phyloP scores from a whole-genome alignment of 2,888 invertebrate species.

The Dicyrtoma fusca region DNA sequence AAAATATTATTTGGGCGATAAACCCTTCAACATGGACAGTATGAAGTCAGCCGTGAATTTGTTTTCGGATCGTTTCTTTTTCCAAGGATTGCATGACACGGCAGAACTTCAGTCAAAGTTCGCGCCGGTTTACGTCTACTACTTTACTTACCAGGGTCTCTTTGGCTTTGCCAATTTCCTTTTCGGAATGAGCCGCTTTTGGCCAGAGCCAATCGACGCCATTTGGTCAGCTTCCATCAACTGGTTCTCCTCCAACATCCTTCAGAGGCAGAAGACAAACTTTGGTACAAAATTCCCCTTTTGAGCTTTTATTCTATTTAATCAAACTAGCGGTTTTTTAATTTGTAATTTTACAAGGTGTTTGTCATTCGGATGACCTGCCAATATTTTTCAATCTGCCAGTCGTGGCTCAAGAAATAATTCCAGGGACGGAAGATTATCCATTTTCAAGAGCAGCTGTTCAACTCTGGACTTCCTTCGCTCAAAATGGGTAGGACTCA shows the following conservation, averaged over 20 bases:
- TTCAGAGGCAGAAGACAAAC: background rate
- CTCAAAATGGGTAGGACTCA: conserved; percentile 26
- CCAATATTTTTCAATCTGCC: conserved; percentile 32
- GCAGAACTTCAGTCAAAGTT: conserved; percentile 40
- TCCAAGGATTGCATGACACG: conserved; percentile 47
- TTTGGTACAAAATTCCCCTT: conserved; percentile 12
- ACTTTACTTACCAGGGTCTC: conserved; percentile 44
- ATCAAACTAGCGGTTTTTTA: too few species aligned
- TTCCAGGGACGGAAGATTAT: conserved; percentile 42
- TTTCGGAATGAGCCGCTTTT: conserved; percentile 41
- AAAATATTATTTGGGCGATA: conserved; percentile 44
- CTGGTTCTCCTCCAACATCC: conserved; percentile 27
- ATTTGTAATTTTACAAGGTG: background rate
- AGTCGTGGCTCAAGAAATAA: conserved; percentile 39
- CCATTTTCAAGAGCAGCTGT: conserved; percentile 42
- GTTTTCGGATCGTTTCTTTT: conserved; percentile 46
- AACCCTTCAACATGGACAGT: conserved; percentile 35
- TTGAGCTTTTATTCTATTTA: too few species aligned
- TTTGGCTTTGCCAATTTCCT: conserved; percentile 47
- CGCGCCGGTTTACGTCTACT: conserved; percentile 44
- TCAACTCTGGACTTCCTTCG: conserved; percentile 37
- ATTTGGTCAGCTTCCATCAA: conserved; percentile 24
- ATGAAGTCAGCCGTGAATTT: conserved; percentile 39
- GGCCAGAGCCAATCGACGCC: conserved; percentile 36
- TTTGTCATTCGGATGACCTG: conserved; percentile 32